A percentile compares a stretch with the other conserved stretches of the same genome.
phyloP scores from a whole-genome alignment of 1,140 invertebrate genomes.

The Cecropterus lyciades region DNA sequence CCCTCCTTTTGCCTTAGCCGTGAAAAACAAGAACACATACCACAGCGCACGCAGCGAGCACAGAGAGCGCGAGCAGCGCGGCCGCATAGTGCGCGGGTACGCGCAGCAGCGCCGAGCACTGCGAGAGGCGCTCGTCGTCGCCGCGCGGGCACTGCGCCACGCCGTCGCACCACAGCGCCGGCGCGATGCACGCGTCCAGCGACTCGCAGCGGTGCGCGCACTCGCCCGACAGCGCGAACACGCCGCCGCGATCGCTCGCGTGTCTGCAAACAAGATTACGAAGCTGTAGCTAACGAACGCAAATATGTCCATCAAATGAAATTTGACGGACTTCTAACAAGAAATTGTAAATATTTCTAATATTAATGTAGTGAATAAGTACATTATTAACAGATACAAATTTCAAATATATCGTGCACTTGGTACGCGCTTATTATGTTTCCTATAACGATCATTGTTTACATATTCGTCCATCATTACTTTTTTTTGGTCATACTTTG shows the following conservation, averaged over 20 bases:
- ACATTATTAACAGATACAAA: no score
- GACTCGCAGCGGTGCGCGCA: conserved; percentile 93
- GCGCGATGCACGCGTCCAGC: conserved; percentile 94
- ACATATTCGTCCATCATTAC: no score
- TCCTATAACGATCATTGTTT: no score
- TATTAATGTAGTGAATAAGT: no score
- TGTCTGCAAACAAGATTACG: conserved; percentile 64
- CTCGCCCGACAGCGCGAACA: conserved; percentile 87
- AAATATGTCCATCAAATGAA: no score
- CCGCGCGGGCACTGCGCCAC: conserved; percentile 94
- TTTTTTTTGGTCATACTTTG: no score
- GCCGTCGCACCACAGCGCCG: conserved; percentile 95
- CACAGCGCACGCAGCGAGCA: conserved; percentile 66
- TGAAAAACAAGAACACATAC: conserved; percentile 47
- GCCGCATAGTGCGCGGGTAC: conserved; percentile 89
- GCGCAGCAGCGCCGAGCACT: conserved; percentile 90
- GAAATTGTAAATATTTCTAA: no score
- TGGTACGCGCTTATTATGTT: no score
- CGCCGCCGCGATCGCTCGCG: conserved; percentile 75
- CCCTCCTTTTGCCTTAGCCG: no score
- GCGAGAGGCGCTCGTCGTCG: conserved; percentile 92
- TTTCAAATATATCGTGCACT: no score
- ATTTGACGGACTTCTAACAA: no score
- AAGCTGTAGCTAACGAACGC: no score
- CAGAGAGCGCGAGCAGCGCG: conserved; percentile 78